Conservation (phyloP, 1,140 invertebrate species). For the Coptotermes formosanus region DNA sequence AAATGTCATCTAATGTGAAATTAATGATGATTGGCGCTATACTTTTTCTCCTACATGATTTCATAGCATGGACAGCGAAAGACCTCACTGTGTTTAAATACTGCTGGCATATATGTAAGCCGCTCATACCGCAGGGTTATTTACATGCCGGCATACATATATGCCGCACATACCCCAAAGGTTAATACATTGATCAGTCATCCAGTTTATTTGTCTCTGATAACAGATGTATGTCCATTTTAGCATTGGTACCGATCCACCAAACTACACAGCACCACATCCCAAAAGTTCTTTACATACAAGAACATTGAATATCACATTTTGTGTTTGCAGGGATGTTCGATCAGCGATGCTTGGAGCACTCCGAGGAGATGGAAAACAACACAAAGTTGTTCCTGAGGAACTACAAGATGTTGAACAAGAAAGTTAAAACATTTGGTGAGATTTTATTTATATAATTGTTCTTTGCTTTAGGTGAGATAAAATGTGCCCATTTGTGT, state of each 20-base stretch:
- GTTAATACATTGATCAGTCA: background rate
- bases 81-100: no score
- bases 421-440: constrained; percentile 38
- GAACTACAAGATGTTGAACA: constrained; percentile 38
- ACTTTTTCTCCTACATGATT: no score
- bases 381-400: constrained; percentile 33
- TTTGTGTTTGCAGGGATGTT: constrained; percentile 41
- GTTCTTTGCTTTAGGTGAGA: background rate
- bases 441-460: background rate
- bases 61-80: no score
- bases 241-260: background rate
- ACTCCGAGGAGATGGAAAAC: constrained; percentile 38
- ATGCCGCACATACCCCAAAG: no score
- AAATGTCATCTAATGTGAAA: no score
- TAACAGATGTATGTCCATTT: background rate
- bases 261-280: no score
- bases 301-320: background rate
- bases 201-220: background rate
- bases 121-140: no score
- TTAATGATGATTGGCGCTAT: no score
- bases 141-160: no score
- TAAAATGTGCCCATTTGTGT: background rate
- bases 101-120: no score
- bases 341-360: constrained; percentile 44
- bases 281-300: no score